Conservation (phyloP, 2,797 vertebrate genomes). For the Lithobates sylvaticus region DNA sequence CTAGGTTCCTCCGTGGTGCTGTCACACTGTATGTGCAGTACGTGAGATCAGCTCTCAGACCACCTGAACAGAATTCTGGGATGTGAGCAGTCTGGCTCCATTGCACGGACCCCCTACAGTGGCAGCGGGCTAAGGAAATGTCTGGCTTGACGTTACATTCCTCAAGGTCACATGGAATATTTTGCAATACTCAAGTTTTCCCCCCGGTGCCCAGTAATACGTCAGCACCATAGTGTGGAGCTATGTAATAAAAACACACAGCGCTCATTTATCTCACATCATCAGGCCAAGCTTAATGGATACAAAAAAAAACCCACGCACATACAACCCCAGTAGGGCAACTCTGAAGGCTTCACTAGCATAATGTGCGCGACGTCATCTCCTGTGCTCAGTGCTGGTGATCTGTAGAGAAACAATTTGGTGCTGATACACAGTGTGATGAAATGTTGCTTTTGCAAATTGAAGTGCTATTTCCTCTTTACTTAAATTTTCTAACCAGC, state of each 20-base stretch:
- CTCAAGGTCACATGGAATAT: slow-evolving; percentile 29
- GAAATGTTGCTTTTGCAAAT: too few relatives aligned
- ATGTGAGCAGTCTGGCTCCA: slow-evolving; percentile 20
- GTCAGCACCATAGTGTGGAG: neutral
- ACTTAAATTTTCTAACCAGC: too few relatives aligned
- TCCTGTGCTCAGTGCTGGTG: neutral
- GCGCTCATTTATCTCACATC: neutral
- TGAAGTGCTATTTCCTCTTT: too few relatives aligned
- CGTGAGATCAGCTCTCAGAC: slow-evolving; percentile 41
- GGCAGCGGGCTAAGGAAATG: slow-evolving; percentile 43
- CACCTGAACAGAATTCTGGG: slow-evolving; percentile 34
- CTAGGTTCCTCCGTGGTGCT: neutral
- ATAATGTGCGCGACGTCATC: neutral
- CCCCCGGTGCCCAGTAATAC: slow-evolving; percentile 17
- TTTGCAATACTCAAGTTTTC: slow-evolving; percentile 19
- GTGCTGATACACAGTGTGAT: too few relatives aligned
- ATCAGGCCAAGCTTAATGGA: neutral
- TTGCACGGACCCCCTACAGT: slow-evolving; percentile 45
- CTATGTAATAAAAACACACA: slow-evolving; percentile 6
- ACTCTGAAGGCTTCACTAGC: neutral
- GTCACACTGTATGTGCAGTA: slow-evolving; percentile 25
- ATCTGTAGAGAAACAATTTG: too few relatives aligned
- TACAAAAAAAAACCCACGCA: neutral
- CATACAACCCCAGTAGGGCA: neutral
- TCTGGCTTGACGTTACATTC: slow-evolving; percentile 58